Conservation (phyloP, 2,113 vertebrate genomes). For the Gavialis gangeticus region DNA sequence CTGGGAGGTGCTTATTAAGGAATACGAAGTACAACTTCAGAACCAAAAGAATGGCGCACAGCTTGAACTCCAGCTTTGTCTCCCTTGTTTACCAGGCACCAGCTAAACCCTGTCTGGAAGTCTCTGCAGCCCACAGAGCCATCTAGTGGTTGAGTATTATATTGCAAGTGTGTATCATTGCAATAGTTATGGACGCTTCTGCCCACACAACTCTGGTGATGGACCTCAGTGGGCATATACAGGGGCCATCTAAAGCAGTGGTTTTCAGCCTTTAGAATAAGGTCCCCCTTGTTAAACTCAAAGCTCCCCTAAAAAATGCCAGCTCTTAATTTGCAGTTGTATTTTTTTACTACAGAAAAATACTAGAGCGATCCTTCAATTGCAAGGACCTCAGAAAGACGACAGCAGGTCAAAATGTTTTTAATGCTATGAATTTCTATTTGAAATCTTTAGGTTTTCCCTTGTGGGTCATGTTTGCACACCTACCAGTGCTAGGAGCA, state of each 20-base stretch:
- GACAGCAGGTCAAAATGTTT: too few relatives aligned
- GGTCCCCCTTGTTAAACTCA: too few relatives aligned
- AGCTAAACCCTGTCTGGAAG: not conserved
- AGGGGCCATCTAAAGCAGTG: not conserved
- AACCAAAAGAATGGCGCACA: not conserved
- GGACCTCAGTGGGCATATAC: not conserved
- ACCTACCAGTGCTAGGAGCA: too few relatives aligned
- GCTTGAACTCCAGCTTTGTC: not conserved
- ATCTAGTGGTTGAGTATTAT: not conserved
- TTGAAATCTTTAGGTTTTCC: too few relatives aligned
- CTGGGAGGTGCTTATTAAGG: slow-evolving; percentile 26
- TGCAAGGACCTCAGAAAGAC: too few relatives aligned
- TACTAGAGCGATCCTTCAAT: too few relatives aligned
- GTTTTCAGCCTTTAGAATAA: not conserved
- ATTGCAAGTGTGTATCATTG: not conserved
- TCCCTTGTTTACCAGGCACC: not conserved
- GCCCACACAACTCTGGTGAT: not conserved
- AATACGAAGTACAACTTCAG: not conserved
- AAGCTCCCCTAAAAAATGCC: too few relatives aligned
- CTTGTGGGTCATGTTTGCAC: too few relatives aligned
- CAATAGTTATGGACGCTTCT: not conserved
- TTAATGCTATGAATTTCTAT: too few relatives aligned
- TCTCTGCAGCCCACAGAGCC: not conserved
- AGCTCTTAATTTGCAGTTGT: too few relatives aligned
- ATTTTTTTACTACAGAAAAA: too few relatives aligned